Conservation (phyloP, 2,888 invertebrate genomes). For the Steinernema scapterisci region DNA sequence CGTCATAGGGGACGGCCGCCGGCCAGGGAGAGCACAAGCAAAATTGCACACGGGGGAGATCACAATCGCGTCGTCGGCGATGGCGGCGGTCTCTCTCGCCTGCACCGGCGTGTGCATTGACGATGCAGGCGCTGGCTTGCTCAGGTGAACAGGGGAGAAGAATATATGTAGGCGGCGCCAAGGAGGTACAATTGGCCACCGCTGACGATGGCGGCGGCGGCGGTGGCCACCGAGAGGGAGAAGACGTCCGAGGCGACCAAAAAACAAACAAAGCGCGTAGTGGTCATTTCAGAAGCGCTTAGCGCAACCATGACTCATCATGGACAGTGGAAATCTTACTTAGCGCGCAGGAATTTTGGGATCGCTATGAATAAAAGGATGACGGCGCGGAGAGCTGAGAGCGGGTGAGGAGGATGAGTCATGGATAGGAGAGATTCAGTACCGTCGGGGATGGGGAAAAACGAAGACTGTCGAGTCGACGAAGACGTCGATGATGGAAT, state of each 20-base stretch:
- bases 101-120: slow-evolving; percentile 9
- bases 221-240: neutral
- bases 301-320: too few relatives aligned
- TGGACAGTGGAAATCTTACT: too few relatives aligned
- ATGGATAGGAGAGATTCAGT: neutral
- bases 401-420: neutral
- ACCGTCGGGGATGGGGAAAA: neutral
- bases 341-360: too few relatives aligned
- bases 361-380: neutral
- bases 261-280: slow-evolving; percentile 22
- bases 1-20: too few relatives aligned
- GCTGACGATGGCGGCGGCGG: neutral
- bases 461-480: neutral
- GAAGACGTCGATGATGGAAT: neutral
- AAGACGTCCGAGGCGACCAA: neutral
- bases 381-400: too few relatives aligned
- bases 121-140: neutral
- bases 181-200: neutral
- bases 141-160: too few relatives aligned
- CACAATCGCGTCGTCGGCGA: neutral
- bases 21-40: neutral
- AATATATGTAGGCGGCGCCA: slow-evolving; percentile 28
- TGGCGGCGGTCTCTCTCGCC: neutral
- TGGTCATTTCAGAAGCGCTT: neutral
- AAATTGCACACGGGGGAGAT: too few relatives aligned